Base-by-base conservation (phyloP, 2,113 vertebrate genomes). In the Pangasianodon gigas region DNA sequence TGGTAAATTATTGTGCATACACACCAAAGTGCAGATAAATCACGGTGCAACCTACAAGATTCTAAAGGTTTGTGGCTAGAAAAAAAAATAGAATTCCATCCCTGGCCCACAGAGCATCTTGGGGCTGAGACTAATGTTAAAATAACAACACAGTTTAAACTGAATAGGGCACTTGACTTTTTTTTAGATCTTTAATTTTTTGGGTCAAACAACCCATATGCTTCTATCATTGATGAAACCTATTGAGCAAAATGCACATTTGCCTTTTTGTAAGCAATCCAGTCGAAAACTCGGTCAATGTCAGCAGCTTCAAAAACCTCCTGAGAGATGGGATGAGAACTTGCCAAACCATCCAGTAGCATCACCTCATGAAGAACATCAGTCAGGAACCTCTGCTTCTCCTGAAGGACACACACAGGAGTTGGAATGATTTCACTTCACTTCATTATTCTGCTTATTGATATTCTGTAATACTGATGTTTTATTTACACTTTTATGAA, bases 221-320 rank as follows among this genome's bases (percentile, higher is more conserved):
- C 44, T n/a, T n/a, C 11, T n/a, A 51, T 6, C 13, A 29, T 51
- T 46, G 4, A 79, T 79, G 4, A 79, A 79, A 13, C 10, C 3
- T 79, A 48, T 48, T 24, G 19, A 75, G 19, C 37, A 77, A 75
- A 58, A 37, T 56, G 24, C 16, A n/a, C 16, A 48, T 94, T 93
- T 90, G 97, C 98, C 95, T 99, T 99, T 94, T 99, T 99, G 93
- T 99, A 99, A 1, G 98, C 98, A 3, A 99, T 99, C 98, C 98
- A 99, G 94, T 99, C 98, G 89, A 99, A 99, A 62, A 99, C 98
- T 62, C 96, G 95, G 93, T 98, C 97, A 32, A 99, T 99, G 92
- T 99, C 98, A 0, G 97, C 95, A 44, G 98, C 98, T 94, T 96
- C 96, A 5, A 96, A 95, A 79, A 99, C 98, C 90, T 99, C 97